Percentiles rank a stretch among this genome's conserved stretches.
These are phyloP conservation scores for Xanthorhoe spadicearia DNA, from an alignment of 2,888 invertebrate genomes.

Conservation along the genomic window DNA sequence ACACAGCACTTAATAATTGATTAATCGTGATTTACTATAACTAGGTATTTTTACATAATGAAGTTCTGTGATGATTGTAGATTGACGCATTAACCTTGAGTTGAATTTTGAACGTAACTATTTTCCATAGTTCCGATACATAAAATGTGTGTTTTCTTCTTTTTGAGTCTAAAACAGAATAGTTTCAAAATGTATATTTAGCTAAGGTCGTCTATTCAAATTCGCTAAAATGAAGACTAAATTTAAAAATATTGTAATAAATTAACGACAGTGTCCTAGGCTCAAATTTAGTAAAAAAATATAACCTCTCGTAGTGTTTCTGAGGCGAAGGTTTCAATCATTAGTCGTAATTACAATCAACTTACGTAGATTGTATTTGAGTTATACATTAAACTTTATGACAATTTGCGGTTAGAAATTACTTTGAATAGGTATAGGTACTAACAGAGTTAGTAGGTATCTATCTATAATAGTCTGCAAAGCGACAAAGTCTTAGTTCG, in stretches of 20 bases:
- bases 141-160: not conserved
- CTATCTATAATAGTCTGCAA: no score
- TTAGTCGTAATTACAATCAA: no score
- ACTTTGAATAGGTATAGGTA: no score
- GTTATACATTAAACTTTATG: no score
- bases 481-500: no score
- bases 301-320: no score
- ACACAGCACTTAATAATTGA: not conserved
- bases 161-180: not conserved
- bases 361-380: no score
- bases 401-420: no score
- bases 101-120: not conserved
- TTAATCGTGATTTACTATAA: conserved; percentile 11
- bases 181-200: not conserved
- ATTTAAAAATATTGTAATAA: not conserved
- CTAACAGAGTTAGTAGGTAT: no score
- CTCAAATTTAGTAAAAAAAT: not conserved
- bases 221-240: not conserved
- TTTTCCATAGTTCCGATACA: conserved; percentile 1
- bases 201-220: not conserved
- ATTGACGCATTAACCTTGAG: conserved; percentile 18
- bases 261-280: not conserved
- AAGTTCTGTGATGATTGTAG: conserved; percentile 10
- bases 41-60: conserved; percentile 10
- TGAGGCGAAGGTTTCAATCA: no score